Evolutionary conservation across 2,797 vertebrate species (phyloP).

Genomic region (Thunnus albacares): DNA sequence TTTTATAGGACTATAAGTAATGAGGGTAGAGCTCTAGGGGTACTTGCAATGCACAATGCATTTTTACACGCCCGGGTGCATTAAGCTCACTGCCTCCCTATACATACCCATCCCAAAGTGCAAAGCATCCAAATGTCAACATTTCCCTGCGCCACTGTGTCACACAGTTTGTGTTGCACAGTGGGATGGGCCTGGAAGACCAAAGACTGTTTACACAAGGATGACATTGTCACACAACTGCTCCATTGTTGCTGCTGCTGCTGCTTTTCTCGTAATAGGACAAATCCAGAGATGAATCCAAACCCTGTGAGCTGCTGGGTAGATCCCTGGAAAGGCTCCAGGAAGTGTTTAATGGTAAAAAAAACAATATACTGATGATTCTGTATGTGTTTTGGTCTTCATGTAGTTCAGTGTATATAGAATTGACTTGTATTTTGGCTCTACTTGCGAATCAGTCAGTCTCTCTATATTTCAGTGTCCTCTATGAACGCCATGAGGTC

Average conservation of each 20-base stretch:
- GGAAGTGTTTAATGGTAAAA: slow-evolving; percentile 86
- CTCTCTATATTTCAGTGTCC: slow-evolving; percentile 80
- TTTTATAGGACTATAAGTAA: not conserved
- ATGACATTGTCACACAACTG: slow-evolving; percentile 53
- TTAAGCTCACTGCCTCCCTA: not conserved
- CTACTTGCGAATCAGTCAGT: not conserved
- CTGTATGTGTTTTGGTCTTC: not conserved
- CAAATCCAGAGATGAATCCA: slow-evolving; percentile 76
- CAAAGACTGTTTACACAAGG: slow-evolving; percentile 54
- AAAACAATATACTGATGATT: not conserved
- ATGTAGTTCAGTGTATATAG: not conserved
- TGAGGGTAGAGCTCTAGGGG: not conserved
- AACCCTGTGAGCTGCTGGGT: slow-evolving; percentile 70
- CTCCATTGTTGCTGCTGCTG: slow-evolving; percentile 55
- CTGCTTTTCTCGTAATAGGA: slow-evolving; percentile 80
- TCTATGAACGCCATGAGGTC: slow-evolving; percentile 82
- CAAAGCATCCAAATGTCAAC: slow-evolving; percentile 32
- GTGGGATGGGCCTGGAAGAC: slow-evolving; percentile 28
- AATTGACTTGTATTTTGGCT: not conserved
- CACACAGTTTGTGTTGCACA: slow-evolving; percentile 31
- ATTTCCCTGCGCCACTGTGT: slow-evolving; percentile 12
- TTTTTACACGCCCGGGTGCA: slow-evolving; percentile 7
- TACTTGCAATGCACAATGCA: not conserved
- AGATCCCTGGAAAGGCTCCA: slow-evolving; percentile 87
- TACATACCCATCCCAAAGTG: slow-evolving; percentile 18